These are phyloP conservation scores for Actinia equina DNA, from an alignment of 64 coral and sea anemone genomes.

Conservation along the genomic window DNA sequence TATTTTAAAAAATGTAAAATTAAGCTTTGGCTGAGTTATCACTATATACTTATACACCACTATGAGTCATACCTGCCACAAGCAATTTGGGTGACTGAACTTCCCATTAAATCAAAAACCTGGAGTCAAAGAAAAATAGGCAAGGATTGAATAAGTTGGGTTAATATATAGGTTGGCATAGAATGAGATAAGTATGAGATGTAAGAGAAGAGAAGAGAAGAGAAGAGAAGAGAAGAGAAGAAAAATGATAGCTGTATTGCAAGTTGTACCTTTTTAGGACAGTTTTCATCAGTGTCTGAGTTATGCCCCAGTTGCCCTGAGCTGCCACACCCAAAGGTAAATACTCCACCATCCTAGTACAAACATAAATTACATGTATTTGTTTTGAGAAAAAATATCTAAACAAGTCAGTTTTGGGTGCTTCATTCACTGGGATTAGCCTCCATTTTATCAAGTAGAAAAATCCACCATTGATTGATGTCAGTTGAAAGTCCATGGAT, in stretches of 20 bases:
- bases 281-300: slow-evolving; percentile 68
- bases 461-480: too few species aligned
- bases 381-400: too few species aligned
- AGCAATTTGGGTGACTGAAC: slow-evolving; percentile 77
- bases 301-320: slow-evolving; percentile 92
- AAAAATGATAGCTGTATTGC: not conserved
- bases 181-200: not conserved
- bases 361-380: too few species aligned
- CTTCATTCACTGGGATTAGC: too few species aligned
- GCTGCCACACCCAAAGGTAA: slow-evolving; percentile 90
- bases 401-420: too few species aligned
- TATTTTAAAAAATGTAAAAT: too few species aligned
- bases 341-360: slow-evolving; percentile 88
- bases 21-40: too few species aligned
- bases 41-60: too few species aligned
- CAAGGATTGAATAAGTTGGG: not conserved
- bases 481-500: too few species aligned
- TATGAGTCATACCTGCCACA: slow-evolving; percentile 82
- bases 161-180: not conserved
- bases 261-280: slow-evolving; percentile 74
- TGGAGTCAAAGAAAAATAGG: not conserved
- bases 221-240: too few species aligned
- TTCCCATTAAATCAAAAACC: slow-evolving; percentile 98
- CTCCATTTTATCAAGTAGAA: too few species aligned
- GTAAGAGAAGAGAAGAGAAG: too few species aligned